A percentile compares a stretch with the other conserved stretches of the same genome.
Conservation (phyloP, 2,113 vertebrate genomes). For the Plotosus lineatus region DNA sequence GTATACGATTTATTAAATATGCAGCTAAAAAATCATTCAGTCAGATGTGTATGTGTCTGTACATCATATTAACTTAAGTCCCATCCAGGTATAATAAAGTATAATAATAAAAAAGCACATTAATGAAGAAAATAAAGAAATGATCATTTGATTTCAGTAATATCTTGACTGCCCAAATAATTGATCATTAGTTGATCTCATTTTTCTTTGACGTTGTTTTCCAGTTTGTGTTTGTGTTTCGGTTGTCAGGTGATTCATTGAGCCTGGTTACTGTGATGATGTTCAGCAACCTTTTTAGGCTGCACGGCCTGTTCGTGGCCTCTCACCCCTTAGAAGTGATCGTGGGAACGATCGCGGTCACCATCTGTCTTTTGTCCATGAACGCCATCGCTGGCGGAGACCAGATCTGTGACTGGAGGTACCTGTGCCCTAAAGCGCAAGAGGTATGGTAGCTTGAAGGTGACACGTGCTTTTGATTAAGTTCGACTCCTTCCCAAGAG, state of each 20-base stretch:
- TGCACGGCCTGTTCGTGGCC: conserved; percentile 89
- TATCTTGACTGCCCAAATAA: neutral
- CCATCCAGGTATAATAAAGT: no score
- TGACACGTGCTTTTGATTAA: neutral
- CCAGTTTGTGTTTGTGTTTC: neutral
- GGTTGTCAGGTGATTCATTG: conserved; percentile 17
- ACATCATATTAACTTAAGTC: no score
- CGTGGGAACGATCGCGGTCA: conserved; percentile 89
- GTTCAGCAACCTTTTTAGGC: conserved; percentile 83
- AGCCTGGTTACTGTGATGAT: conserved; percentile 59
- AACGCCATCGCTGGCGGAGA: conserved; percentile 89
- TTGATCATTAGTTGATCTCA: neutral
- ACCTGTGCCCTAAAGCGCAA: conserved; percentile 88
- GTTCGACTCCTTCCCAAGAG: no score
- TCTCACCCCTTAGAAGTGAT: conserved; percentile 95
- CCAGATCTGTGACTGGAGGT: conserved; percentile 93
- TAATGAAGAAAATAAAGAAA: no score
- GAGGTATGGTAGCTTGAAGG: conserved; percentile 72
- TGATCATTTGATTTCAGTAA: neutral
- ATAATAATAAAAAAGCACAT: no score
- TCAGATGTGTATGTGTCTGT: no score
- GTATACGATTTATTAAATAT: no score
- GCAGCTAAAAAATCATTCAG: no score
- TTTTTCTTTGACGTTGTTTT: neutral
- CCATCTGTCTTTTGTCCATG: conserved; percentile 95